Evolutionary conservation across 2,888 invertebrate genomes (phyloP).

Genomic region (Oithona nana): DNA sequence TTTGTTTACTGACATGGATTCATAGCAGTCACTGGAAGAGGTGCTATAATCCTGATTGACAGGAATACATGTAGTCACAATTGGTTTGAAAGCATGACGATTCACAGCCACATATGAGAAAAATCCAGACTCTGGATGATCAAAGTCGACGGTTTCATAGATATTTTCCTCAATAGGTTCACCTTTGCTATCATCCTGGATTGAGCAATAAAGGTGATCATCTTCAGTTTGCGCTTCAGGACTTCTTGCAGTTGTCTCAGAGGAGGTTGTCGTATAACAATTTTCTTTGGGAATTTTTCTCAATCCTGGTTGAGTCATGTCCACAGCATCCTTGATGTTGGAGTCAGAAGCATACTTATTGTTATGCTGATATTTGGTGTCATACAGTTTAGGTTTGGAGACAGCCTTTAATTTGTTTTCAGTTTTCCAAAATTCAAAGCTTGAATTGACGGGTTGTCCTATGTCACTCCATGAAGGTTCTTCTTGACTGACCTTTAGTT

Average conservation of each 20-base stretch:
- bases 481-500: background rate
- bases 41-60: background rate
- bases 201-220: background rate
- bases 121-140: background rate
- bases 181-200: background rate
- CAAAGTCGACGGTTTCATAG: background rate
- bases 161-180: background rate
- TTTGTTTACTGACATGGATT: background rate
- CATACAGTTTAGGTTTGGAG: background rate
- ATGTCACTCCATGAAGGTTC: background rate
- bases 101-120: background rate
- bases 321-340: background rate
- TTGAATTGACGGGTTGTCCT: background rate
- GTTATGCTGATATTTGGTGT: background rate
- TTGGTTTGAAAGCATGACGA: background rate
- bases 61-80: background rate
- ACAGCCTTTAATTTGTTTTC: background rate
- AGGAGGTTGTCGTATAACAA: background rate
- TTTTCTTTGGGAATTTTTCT: background rate
- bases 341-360: constrained; percentile 1
- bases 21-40: background rate
- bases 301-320: constrained; percentile 1
- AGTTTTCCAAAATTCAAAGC: background rate
- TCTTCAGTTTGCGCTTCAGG: background rate
- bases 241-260: background rate